Base-by-base conservation (phyloP, 2,113 vertebrate species). In the Eretmodus cyanostictus region DNA sequence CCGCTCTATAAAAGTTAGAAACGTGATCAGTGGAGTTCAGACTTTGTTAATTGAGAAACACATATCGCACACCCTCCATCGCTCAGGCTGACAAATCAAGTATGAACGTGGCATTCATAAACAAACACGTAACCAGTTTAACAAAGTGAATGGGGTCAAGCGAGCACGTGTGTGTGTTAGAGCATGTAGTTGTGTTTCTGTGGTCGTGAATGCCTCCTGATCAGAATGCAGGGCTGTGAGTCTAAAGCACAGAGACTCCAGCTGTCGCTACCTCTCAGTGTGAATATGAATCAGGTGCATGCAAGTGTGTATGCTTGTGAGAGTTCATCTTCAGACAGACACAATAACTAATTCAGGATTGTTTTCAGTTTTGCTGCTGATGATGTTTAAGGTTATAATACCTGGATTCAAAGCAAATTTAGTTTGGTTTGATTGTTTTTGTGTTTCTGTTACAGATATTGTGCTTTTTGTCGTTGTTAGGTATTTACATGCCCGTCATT, bases 181-280 rank as follows among this genome's bases (percentile, higher is more conserved):
- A 53, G 22, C 49, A 51, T 81, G 78, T 42, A 55, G 61, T 51
- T 49, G 53, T 53, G 79, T 82, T 54, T 88, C 54, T 27, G 34
- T 82, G 80, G 51, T 80, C 12, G 24, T 83, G 73, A 79, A 87
- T 85, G 81, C 61, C 87, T 87, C 85, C 61, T 3, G 12, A 53
- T 82, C 47, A 87, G 53, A 86, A 91, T 92, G 83, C 89, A 51
- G 86, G 92, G 86, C 81, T 63, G 45, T 92, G 89, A 92, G 89
- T 92, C 83, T 84, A 87, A 93, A 83, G 59, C 68, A 89, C 42
- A 81, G 82, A 91, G 91, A 91, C 89, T 89, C 86, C 90, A 91
- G 94, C 86, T 92, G 92, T 90, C 81, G 11, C 59, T 86, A 40
- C 51, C 73, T 84, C 86, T 93, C 78, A 91, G 80, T 45, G 53